Evolutionary conservation across 2,113 vertebrate species (phyloP).

Genomic region (Nansenia antarctica): DNA sequence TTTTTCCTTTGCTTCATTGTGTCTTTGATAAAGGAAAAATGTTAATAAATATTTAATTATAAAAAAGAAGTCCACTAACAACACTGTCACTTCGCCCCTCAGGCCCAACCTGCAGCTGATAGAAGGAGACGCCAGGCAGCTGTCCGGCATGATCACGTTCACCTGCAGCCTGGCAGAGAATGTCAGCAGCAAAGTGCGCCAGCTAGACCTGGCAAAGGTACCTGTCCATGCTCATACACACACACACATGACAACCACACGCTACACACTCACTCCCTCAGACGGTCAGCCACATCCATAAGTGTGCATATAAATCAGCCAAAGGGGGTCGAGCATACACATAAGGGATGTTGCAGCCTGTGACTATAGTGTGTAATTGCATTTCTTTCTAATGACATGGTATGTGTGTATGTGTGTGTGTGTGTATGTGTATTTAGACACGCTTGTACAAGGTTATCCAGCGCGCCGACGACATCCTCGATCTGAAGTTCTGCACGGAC

Average conservation of each 20-base stretch:
- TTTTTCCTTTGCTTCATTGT: no score
- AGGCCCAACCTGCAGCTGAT: constrained; percentile 96
- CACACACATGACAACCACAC: background rate
- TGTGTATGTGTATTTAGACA: constrained; percentile 73
- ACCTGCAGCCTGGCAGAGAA: constrained; percentile 97
- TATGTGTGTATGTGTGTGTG: background rate
- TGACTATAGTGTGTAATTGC: no score
- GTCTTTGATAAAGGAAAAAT: no score
- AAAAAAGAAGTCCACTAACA: background rate
- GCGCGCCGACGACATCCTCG: constrained; percentile 94
- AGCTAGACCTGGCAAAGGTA: constrained; percentile 97
- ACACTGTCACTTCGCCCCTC: constrained; percentile 21
- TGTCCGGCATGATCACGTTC: constrained; percentile 96
- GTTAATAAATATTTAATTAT: no score
- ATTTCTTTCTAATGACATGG: no score
- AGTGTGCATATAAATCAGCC: background rate
- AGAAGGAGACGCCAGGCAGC: constrained; percentile 91
- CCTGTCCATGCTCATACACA: background rate
- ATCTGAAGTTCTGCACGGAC: constrained; percentile 98
- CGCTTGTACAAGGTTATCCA: constrained; percentile 98
- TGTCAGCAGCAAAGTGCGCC: constrained; percentile 95
- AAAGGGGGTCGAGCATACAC: background rate
- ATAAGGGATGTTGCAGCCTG: background rate
- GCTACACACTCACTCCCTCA: background rate
- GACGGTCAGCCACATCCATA: no score